These are phyloP conservation scores for Drosophila buzzatii DNA, from an alignment of 2,888 invertebrate species.

Conservation along the genomic window DNA sequence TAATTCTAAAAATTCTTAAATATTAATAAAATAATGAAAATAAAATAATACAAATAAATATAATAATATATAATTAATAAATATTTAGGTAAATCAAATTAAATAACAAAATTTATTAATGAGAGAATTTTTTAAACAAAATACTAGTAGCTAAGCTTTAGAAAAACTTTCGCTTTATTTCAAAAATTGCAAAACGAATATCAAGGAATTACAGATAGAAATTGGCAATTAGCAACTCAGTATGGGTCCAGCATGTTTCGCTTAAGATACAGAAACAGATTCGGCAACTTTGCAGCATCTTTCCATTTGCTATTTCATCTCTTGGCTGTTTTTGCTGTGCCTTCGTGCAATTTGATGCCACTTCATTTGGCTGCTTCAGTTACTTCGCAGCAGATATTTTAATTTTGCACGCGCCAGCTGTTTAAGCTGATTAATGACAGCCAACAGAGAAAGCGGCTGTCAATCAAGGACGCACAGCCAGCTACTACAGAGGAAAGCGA, in stretches of 20 bases:
- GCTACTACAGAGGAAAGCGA: neutral
- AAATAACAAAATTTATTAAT: neutral
- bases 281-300: neutral
- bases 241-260: neutral
- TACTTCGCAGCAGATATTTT: conserved; percentile 54
- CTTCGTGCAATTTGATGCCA: conserved; percentile 46
- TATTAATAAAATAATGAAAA: too few relatives aligned
- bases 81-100: too few relatives aligned
- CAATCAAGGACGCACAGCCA: conserved; percentile 53
- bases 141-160: too few relatives aligned
- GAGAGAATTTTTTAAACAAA: too few relatives aligned
- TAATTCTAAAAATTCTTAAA: neutral
- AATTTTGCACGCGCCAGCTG: conserved; percentile 71
- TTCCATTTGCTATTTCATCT: neutral
- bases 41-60: neutral
- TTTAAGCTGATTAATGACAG: conserved; percentile 70
- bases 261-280: neutral
- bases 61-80: neutral
- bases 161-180: too few relatives aligned
- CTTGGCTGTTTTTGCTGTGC: neutral
- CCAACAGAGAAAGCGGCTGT: conserved; percentile 62
- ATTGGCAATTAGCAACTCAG: neutral
- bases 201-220: neutral
- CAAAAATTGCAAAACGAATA: too few relatives aligned
- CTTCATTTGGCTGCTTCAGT: conserved; percentile 47